A percentile compares a stretch with the other conserved stretches of the same genome.
These are phyloP conservation scores for Seira musarum DNA, from an alignment of 2,888 invertebrate species.

Conservation along the genomic window DNA sequence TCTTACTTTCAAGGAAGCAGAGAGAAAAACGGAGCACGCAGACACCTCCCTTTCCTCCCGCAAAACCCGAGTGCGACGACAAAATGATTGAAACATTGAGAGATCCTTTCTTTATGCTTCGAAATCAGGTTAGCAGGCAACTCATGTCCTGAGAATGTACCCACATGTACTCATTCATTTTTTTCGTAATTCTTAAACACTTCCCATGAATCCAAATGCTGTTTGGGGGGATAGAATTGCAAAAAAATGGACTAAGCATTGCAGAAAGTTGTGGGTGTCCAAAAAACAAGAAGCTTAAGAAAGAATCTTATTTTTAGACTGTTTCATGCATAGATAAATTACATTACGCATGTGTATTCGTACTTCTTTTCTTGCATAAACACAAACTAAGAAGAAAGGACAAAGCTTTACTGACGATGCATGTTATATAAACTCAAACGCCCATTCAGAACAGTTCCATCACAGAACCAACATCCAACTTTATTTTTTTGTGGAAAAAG, in stretches of 20 bases:
- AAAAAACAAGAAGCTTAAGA: constrained; percentile 15
- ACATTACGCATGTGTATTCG: constrained; percentile 7
- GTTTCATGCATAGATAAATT: constrained; percentile 7
- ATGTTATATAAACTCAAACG: neutral
- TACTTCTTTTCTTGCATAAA: neutral
- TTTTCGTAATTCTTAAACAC: too few relatives aligned
- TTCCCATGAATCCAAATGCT: neutral
- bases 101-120: constrained; percentile 26
- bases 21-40: neutral
- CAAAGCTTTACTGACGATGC: neutral
- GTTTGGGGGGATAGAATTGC: neutral
- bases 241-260: constrained; percentile 10
- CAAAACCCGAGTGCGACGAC: constrained; percentile 1
- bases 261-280: constrained; percentile 53
- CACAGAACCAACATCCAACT: neutral
- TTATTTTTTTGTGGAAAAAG: neutral
- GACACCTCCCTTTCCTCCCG: constrained; percentile 13
- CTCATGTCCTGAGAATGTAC: neutral
- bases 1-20: too few relatives aligned
- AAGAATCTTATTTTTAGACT: constrained; percentile 49
- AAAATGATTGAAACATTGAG: constrained; percentile 56
- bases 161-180: neutral
- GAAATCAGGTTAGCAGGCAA: constrained; percentile 51
- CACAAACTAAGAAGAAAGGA: neutral
- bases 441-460: neutral